Base-by-base conservation (phyloP, 2,797 vertebrate species). In the Tinamus major region DNA sequence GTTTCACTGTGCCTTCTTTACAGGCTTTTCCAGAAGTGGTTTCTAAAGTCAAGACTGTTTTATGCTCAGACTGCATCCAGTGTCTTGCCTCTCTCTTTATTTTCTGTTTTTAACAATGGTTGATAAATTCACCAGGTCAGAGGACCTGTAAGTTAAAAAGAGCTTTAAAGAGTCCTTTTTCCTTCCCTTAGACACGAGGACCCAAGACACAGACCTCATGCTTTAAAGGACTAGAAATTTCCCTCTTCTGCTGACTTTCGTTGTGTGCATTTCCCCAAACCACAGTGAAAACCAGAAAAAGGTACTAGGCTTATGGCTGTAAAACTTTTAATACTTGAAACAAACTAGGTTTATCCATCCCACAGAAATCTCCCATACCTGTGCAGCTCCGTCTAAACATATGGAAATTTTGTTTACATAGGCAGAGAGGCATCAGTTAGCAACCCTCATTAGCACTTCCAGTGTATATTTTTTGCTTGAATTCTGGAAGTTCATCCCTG, bases 181-280 rank as follows among this genome's bases (percentile, higher is more conserved):
- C 15, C 16, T 39, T 72, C 10, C 15, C 13, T 72, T 68, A 24
- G 7, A 21, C 37, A 9, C 4, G 49, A 33, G 3, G 1, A 5
- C 53, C 46, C 68, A 89, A 76, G 42, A 33, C 21, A 77, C 12
- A 92, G 76, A 21, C 9, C 6, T 61, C 16, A 10, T 11, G 4
- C 51, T 33, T 27, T 6, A 58, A 68, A 24, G n/a, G 61, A 51
- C 7, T 1, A 76, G 59, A 89, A 79, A 70, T 3, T 33, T 2
- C 4, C 11, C 6, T 77, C 16, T 85, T 68, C 37, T 65, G 2
- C n/a, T 84, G 18, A 1, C 51, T 42, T 29, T 71, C 15, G 5
- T 51, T 24, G 14, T 4, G 21, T 0, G 1, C 4, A 15, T 31
- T 53, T 17, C 5, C 1, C 21, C 69, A 59, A 81, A 3, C 14